A percentile compares a stretch with the other conserved stretches of the same genome.
phyloP scores from a whole-genome alignment of 1,140 invertebrate species.

The Acromyrmex charruanus region DNA sequence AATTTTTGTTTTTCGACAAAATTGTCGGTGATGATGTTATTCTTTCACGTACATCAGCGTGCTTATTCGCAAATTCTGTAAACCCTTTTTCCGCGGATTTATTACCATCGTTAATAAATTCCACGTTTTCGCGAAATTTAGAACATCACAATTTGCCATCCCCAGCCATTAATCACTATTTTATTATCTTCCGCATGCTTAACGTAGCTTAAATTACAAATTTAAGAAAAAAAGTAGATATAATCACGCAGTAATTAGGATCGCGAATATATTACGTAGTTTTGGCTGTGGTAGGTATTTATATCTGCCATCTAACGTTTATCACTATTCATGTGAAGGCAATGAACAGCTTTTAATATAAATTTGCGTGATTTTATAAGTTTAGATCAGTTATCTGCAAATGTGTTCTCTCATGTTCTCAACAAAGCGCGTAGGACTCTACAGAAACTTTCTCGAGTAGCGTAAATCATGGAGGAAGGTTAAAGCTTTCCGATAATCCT shows the following conservation, averaged over 20 bases:
- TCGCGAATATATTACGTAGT: conserved; percentile 1
- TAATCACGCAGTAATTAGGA: conserved; percentile 20
- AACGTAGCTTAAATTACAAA: conserved; percentile 2
- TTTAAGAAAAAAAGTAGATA: neutral
- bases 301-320: neutral
- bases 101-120: conserved; percentile 4
- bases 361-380: conserved; percentile 32
- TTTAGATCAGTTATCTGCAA: conserved; percentile 11
- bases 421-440: neutral
- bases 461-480: conserved; percentile 59
- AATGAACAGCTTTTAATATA: conserved; percentile 40
- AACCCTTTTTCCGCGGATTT: conserved; percentile 20
- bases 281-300: neutral
- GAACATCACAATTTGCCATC: neutral
- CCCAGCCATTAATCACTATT: conserved; percentile 22
- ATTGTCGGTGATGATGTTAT: conserved; percentile 1
- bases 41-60: neutral
- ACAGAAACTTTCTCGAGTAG: conserved; percentile 16
- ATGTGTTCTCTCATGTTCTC: neutral
- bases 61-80: conserved; percentile 7
- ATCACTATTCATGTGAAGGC: neutral
- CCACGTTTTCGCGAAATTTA: conserved; percentile 8
- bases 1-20: conserved; percentile 35
- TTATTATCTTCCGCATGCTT: conserved; percentile 22
- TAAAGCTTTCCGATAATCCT: conserved; percentile 65